Base-by-base conservation (phyloP, 2,797 vertebrate genomes). In the Leptatherina wallacei region DNA sequence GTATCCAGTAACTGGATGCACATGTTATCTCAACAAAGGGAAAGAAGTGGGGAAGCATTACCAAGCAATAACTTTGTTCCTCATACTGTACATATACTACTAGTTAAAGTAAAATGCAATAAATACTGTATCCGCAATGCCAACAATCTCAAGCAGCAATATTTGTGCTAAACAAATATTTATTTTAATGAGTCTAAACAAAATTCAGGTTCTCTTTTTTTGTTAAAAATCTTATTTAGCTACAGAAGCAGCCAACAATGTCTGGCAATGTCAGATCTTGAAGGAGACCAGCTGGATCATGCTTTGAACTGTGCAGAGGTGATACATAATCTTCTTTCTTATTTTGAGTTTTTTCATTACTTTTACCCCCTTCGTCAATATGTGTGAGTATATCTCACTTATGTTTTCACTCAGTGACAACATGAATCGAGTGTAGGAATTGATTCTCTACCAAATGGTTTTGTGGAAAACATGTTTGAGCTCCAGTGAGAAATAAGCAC, bases 1-100 rank as follows among this genome's bases (percentile, higher is more conserved):
- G 54, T 57, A 73, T 58, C 61, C 71, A 73, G 75, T 89, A 91
- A 93, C 78, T 82, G 69, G 70, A 88, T 81, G 24, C 89, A 89
- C 61, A 86, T 91, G 89, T 83, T 78, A 77, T 70, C 2, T 4
- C 44, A 47, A 78, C 69, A 65, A 74, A 73, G 27, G 76, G 27
- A 62, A 52, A 61, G n/a, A 52, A 27, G 16, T 47, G 44, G 20
- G 44, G 20, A 7, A n/a, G 20, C 20, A 47, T 47, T 6, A 20
- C 42, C 42, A 18, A 18, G 16, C 42, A 44, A 20, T 18, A 16
- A 65, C 42, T 0, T 47, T 7, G 29, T 60, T 62, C 2, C 18
- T 47, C 22, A 29, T 30, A 52, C 22, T 61, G 30, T 29, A 57
- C 4, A 57, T 49, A 4, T 18, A 14, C 6, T 59, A 52, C 44